phyloP scores from a whole-genome alignment of 1,140 invertebrate species.

The Brevipalpus yothersi region DNA sequence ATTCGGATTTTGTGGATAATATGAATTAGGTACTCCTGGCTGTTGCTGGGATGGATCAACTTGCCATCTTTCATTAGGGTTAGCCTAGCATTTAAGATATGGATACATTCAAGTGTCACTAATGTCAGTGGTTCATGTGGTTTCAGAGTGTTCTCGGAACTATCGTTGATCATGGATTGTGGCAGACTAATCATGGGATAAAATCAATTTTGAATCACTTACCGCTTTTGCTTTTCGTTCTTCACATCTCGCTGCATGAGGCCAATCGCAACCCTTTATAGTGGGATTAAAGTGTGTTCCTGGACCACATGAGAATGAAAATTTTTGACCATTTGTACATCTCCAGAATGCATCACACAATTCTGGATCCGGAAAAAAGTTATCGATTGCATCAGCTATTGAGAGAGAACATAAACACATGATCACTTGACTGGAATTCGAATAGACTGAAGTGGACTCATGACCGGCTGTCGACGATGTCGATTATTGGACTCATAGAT shows the following conservation, averaged over 20 bases:
- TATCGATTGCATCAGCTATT: background rate
- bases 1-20: no score
- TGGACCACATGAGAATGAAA: conserved; percentile 1
- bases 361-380: background rate
- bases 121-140: background rate
- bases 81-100: no score
- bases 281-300: conserved; percentile 1
- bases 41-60: no score
- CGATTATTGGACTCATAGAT: no score
- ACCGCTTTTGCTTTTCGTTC: background rate
- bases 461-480: no score
- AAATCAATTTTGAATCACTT: background rate
- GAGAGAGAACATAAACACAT: background rate
- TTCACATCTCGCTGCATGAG: background rate
- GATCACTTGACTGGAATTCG: no score
- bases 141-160: background rate
- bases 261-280: conserved; percentile 5
- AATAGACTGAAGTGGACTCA: no score
- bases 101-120: no score
- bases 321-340: background rate
- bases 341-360: conserved; percentile 1
- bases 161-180: background rate
- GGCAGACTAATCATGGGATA: no score
- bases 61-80: no score
- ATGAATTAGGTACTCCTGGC: no score